These are phyloP conservation scores for Bombus cullumanus DNA, from an alignment of 1,140 invertebrate species.

Conservation along the genomic window DNA sequence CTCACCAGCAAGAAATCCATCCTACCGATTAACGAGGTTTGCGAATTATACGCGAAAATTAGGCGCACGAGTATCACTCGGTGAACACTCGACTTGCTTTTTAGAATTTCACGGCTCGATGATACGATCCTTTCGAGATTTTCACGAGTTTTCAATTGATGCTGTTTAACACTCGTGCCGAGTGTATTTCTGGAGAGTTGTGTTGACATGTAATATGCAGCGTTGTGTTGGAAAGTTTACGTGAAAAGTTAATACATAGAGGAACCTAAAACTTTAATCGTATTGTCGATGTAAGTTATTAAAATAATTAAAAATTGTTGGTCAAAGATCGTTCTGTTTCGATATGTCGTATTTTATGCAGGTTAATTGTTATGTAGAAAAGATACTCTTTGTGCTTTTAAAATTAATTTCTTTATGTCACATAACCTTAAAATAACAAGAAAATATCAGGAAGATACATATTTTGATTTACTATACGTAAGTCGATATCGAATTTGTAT, in stretches of 20 bases:
- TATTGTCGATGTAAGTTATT: too few relatives aligned
- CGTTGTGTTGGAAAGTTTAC: not conserved
- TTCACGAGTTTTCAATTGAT: not conserved
- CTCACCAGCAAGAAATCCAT: not conserved
- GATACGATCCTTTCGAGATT: not conserved
- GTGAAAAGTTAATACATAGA: not conserved
- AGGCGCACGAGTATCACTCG: not conserved
- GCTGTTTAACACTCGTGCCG: not conserved
- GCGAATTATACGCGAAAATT: conserved; percentile 9
- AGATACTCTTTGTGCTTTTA: not conserved
- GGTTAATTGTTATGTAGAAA: not conserved
- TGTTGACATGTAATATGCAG: not conserved
- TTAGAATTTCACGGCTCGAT: not conserved
- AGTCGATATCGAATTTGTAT: not conserved
- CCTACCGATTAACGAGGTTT: not conserved
- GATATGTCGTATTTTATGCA: too few relatives aligned
- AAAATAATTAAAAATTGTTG: too few relatives aligned
- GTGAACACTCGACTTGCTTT: not conserved
- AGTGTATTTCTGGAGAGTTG: not conserved
- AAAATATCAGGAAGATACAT: not conserved
- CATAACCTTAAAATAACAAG: not conserved
- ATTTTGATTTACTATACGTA: not conserved
- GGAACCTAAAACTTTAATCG: too few relatives aligned
- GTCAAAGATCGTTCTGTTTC: too few relatives aligned
- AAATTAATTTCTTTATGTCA: not conserved